Conservation (phyloP, 2,113 vertebrate genomes). For the Synchiropus splendidus region DNA sequence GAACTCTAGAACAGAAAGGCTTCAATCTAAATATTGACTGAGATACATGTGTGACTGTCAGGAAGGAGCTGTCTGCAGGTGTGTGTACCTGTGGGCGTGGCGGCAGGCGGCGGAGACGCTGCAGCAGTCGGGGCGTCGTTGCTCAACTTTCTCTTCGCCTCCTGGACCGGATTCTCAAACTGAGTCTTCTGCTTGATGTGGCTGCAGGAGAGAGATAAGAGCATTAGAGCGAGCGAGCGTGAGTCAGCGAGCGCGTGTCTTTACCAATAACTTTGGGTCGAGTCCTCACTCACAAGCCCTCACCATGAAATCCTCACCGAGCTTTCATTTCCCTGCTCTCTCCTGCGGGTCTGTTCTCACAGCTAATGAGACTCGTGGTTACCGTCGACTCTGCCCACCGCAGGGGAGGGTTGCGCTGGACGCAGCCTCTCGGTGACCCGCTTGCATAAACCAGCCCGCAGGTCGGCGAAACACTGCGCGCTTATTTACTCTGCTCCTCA, state of each 20-base stretch:
- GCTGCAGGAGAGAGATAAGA: slow-evolving; percentile 51
- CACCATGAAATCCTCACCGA: too few relatives aligned
- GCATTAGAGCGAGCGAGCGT: not conserved
- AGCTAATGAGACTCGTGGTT: too few relatives aligned
- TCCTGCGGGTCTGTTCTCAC: too few relatives aligned
- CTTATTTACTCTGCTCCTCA: slow-evolving; percentile 39
- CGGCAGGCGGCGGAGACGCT: slow-evolving; percentile 35
- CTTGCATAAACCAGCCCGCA: slow-evolving; percentile 34
- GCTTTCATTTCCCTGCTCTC: too few relatives aligned
- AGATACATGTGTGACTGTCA: too few relatives aligned
- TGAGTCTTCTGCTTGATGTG: slow-evolving; percentile 99
- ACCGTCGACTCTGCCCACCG: not conserved
- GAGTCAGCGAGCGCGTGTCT: slow-evolving; percentile 1
- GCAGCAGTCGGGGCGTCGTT: slow-evolving; percentile 57
- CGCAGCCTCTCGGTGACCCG: slow-evolving; percentile 33
- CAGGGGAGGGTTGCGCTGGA: slow-evolving; percentile 8
- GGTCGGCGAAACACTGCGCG: slow-evolving; percentile 30
- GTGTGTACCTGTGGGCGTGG: slow-evolving; percentile 50
- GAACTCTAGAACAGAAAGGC: too few relatives aligned
- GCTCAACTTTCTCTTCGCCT: slow-evolving; percentile 84
- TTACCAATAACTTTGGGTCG: slow-evolving; percentile 16
- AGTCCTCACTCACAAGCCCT: slow-evolving; percentile 33
- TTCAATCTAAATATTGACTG: too few relatives aligned
- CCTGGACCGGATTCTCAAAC: slow-evolving; percentile 96
- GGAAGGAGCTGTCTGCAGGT: not conserved